Evolutionary conservation across 2,113 vertebrate species (phyloP), one percentile per base, ranked within the genome.

Genomic region (Thunnus thynnus): DNA sequence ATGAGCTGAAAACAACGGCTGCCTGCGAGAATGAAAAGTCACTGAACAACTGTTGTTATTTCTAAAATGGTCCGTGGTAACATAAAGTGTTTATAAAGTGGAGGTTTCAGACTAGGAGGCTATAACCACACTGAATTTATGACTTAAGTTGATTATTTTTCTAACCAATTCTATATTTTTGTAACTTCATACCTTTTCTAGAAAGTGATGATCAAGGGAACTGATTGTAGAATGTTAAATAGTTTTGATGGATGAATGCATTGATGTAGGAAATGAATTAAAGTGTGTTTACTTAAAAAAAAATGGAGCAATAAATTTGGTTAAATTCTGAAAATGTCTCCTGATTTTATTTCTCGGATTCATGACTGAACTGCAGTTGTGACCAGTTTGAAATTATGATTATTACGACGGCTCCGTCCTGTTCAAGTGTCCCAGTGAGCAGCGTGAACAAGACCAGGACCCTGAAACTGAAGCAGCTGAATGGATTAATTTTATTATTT

Each of bases 131-230:
- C 56, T 76, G 63, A 52, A 84, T 46, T 12, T 47, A 62, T 61
- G 18, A 25, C n/a, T 46, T 30, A 56, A 57, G 30, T 32, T 55
- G 62, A 66, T 72, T 68, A 71, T 71, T 75, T 80, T 80, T 89
- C 72, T 80, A 77, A 77, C 69, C 30, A 36, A 36, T 22, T 32
- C 8, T 69, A n/a, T 79, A 78, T 82, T 84, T 90, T 88, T 90
- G 47, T 86, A 72, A 61, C 72, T 66, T 74, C 44, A 17, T 18
- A 52, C 7, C 27, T 67, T 56, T 44, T 41, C 8, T 68, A 62
- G 30, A 20, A 18, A 63, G 14, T n/a, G 50, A n/a, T 65, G 63
- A 71, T 82, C 13, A 16, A 7, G 22, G 32, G 4, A 70, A 64
- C 8, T 58, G 63, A 20, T 52, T 60, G 17, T 41, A 51, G 14